Base-by-base conservation (phyloP, 2,113 vertebrate genomes). In the Sula dactylatra region DNA sequence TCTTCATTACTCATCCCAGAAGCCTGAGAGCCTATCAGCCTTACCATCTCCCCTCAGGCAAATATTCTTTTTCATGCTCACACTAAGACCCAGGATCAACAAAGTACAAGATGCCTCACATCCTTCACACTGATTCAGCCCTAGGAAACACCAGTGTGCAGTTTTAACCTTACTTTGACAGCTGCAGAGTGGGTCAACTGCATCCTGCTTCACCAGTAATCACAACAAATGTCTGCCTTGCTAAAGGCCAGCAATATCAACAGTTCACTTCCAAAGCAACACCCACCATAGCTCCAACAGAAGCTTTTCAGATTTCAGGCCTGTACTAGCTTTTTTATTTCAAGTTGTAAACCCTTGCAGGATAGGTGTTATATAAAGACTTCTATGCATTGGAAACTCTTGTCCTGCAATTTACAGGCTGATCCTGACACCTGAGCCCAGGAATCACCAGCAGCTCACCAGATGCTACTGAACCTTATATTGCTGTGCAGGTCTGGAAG, bases 191-290 rank as follows among this genome's bases (percentile, higher is more conserved):
- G 9, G 9, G n/a, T 64, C 52, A 83, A 52, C 5, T 65, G 18
- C 24, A 67, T 72, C 6, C 11, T 66, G 6, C 29, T 86, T 86
- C 34, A 49, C 15, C 22, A 31, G 6, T 54, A 58, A 44, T 38
- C 26, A 34, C 36, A 54, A 32, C 2, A 14, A 61, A 54, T 0
- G 0, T 7, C 5, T 1, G 2, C 16, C 31, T 82, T 58, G n/a
- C 54, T 79, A 58, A 86, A 86, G 47, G 16, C 27, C 45, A 61
- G 13, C 4, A 42, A 38, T 44, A 65, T 59, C n/a, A 79, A 12
- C 34, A 42, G 26, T 47, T 82, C 16, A 17, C 12, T 93, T 70
- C 26, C 49, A 65, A 79, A 70, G 18, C 17, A 49, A 17, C 16
- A 47, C 34, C 14, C 31, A 56, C n/a, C 21, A 38, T 0, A 2